Base-by-base conservation (phyloP, 2,888 invertebrate species). In the Microplitis deprimator region DNA sequence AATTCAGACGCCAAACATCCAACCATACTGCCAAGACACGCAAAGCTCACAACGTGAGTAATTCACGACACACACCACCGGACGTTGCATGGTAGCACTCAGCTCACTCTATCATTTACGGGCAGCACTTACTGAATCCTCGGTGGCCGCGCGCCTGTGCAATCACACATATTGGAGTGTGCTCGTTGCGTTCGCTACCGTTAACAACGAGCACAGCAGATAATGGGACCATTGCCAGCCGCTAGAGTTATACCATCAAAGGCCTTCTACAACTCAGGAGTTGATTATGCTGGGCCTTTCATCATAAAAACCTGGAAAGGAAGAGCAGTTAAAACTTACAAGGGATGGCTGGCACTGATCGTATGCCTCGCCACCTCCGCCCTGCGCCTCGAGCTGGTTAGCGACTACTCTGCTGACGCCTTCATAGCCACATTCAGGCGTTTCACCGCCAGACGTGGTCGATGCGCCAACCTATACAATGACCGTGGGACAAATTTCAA, bases 141-240 rank as follows among this genome's bases (percentile, higher is more conserved):
- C 1, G 79, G 76, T 3, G 75, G 79, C 0, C 61, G 68, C 40
- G 67, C 68, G 0, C 71, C 50, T n/a, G 65, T 78, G 7, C 64
- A 67, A 50, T 13, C 39, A n/a, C 20, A 73, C 29, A 69, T 76
- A 0, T 40, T 75, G 1, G 39, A 67, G 8, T 83, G 83, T 69
- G 40, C 80, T 38, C 38, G 74, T 29, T 76, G 68, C 6, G 3
- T 81, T 78, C 70, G 79, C 73, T 16, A 68, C 5, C 62, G 75
- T 6, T 39, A 41, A 13, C 16, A 8, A 1, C 68, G 59, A 29
- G 73, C 13, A 70, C 68, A 73, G 1, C 84, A 82, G 60, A 16
- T 81, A 1, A 85, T 85, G 83, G 84, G 79, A 13, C 64, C 82
- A 6, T 77, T 84, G 5, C 83, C 84, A 0, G 13, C 39, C 5